A percentile compares a stretch with the other conserved stretches of the same genome.
Conservation (phyloP, 2,797 vertebrate species). For the Sebastes oblongus region DNA sequence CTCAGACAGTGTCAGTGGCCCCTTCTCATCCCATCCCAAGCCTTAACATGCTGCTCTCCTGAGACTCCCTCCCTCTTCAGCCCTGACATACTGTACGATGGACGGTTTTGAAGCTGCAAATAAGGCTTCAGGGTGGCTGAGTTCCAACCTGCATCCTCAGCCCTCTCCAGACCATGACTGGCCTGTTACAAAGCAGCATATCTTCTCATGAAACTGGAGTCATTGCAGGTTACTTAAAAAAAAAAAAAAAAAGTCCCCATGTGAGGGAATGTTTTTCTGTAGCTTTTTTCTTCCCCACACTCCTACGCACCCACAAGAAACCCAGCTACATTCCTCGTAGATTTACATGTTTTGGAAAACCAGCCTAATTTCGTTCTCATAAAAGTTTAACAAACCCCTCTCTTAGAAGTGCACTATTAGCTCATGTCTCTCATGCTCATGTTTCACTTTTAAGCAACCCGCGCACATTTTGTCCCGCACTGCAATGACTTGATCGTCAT, state of each 20-base stretch:
- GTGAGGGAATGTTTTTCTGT: neutral
- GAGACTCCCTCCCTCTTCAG: constrained; percentile 10
- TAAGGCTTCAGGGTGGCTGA: neutral
- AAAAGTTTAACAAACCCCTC: constrained; percentile 38
- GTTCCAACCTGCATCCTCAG: constrained; percentile 14
- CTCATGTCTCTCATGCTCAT: constrained; percentile 31
- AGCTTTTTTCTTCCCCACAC: neutral
- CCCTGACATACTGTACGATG: constrained; percentile 16
- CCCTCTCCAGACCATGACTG: neutral
- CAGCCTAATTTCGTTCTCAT: constrained; percentile 23
- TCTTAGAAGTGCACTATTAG: constrained; percentile 31
- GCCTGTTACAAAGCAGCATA: constrained; percentile 2
- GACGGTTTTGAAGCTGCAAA: constrained; percentile 34
- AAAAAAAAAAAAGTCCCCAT: neutral
- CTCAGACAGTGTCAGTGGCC: constrained; percentile 16
- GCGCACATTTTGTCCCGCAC: neutral
- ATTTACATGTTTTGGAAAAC: constrained; percentile 11
- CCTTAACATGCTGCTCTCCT: constrained; percentile 20
- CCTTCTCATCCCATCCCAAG: constrained; percentile 8
- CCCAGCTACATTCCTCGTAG: neutral
- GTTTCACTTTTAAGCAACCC: constrained; percentile 28
- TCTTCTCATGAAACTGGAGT: neutral
- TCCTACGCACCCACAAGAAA: neutral
- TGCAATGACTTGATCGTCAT: constrained; percentile 29
- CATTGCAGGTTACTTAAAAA: neutral